phyloP scores from a whole-genome alignment of 2,113 vertebrate genomes.

The Clarias macrocephalus region DNA sequence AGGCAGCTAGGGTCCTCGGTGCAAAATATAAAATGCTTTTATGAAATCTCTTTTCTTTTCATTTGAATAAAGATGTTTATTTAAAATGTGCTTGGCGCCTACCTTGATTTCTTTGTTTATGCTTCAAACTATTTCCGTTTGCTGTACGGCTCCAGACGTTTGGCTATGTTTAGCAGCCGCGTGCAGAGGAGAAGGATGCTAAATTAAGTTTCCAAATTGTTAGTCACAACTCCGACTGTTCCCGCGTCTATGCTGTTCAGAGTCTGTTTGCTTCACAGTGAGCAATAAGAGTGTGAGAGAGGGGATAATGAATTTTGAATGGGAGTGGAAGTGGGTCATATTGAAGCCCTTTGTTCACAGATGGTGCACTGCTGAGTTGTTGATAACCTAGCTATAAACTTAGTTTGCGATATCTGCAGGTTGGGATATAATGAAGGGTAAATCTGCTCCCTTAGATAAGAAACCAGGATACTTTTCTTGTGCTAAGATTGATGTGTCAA shows the following conservation, averaged over 20 bases:
- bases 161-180: constrained; percentile 7
- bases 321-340: constrained; percentile 63
- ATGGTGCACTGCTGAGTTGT: constrained; percentile 47
- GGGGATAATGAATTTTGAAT: constrained; percentile 55
- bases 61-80: constrained; percentile 28
- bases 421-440: not conserved
- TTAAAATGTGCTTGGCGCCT: not conserved
- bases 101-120: constrained; percentile 15
- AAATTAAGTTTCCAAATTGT: constrained; percentile 28
- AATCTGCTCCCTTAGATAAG: not conserved
- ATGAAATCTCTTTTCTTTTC: not conserved
- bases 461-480: not conserved
- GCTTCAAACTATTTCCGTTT: constrained; percentile 16
- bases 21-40: constrained; percentile 18
- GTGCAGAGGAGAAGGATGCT: not conserved
- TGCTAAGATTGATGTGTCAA: not conserved
- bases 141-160: not conserved
- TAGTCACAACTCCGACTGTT: constrained; percentile 9
- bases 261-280: constrained; percentile 4
- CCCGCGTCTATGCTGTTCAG: not conserved
- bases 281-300: constrained; percentile 52
- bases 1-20: constrained; percentile 4
- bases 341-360: constrained; percentile 66
- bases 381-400: constrained; percentile 13
- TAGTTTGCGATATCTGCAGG: not conserved